phyloP scores from a whole-genome alignment of 2,888 invertebrate species.

The Papilio protenor region DNA sequence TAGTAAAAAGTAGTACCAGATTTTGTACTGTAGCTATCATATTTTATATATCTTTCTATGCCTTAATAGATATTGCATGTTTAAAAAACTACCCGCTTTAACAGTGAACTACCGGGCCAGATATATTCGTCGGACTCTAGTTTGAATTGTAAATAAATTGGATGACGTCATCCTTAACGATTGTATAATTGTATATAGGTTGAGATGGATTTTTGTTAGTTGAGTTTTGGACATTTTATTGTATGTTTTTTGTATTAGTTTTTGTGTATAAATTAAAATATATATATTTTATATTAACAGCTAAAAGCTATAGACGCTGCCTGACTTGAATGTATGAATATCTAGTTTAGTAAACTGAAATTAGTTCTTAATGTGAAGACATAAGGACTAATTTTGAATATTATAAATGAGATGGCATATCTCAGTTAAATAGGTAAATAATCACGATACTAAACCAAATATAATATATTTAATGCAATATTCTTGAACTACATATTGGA shows the following conservation, averaged over 20 bases:
- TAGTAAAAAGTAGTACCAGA: not conserved
- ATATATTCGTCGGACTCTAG: not conserved
- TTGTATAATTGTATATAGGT: slow-evolving; percentile 15
- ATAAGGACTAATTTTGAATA: slow-evolving; percentile 3
- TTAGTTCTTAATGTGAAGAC: not conserved
- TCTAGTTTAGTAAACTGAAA: not conserved
- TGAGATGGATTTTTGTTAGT: slow-evolving; percentile 5
- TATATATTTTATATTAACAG: not conserved
- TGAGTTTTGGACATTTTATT: slow-evolving; percentile 17
- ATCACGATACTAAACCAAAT: slow-evolving; percentile 2
- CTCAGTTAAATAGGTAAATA: not conserved
- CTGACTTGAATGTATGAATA: not conserved
- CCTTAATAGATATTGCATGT: too few relatives aligned
- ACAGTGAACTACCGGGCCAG: not conserved
- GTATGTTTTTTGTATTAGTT: slow-evolving; percentile 2
- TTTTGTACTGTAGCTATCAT: not conserved
- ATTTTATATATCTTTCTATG: not conserved
- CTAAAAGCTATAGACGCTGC: slow-evolving; percentile 23
- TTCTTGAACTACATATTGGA: not conserved
- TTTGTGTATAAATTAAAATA: slow-evolving; percentile 14
- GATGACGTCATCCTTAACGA: not conserved
- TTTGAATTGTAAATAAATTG: slow-evolving; percentile 13
- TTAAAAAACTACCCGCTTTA: not conserved
- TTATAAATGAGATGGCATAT: not conserved
- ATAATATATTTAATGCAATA: not conserved